These are phyloP conservation scores for Cantharis lateralis DNA, from an alignment of 2,888 invertebrate species.

Conservation along the genomic window DNA sequence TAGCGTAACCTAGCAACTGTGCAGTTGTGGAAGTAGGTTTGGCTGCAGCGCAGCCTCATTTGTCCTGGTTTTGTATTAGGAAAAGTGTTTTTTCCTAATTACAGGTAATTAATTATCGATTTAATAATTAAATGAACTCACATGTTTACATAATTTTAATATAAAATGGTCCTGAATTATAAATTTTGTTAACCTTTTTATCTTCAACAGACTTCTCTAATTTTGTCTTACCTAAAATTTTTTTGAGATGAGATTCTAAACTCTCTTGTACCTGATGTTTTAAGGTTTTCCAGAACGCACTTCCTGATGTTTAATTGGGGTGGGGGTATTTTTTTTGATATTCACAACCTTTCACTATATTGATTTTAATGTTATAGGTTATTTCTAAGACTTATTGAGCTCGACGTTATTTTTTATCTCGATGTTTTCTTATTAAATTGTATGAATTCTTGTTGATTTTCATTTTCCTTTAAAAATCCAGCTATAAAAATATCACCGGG, in stretches of 20 bases:
- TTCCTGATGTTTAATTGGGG: no score
- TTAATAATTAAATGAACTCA: background rate
- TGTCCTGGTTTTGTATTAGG: slow-evolving; percentile 11
- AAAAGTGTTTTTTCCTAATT: background rate
- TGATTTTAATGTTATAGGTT: slow-evolving; percentile 1
- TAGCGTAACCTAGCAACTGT: slow-evolving; percentile 40
- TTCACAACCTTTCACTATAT: background rate
- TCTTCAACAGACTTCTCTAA: no score
- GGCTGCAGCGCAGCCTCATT: slow-evolving; percentile 27
- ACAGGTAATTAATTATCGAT: background rate
- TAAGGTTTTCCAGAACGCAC: no score
- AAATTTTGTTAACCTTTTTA: no score
- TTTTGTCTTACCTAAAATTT: no score
- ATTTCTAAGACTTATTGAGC: background rate
- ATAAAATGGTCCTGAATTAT: no score
- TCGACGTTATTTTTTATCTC: background rate
- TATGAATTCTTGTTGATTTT: background rate
- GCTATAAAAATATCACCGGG: background rate
- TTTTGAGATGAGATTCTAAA: no score
- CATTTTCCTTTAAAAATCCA: background rate
- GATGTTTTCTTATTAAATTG: background rate
- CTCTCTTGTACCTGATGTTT: background rate
- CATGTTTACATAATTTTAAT: no score
- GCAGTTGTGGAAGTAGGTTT: slow-evolving; percentile 39
- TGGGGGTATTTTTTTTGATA: background rate